Conservation (phyloP, 1,140 invertebrate genomes). For the Diachasmimorpha longicaudata region DNA sequence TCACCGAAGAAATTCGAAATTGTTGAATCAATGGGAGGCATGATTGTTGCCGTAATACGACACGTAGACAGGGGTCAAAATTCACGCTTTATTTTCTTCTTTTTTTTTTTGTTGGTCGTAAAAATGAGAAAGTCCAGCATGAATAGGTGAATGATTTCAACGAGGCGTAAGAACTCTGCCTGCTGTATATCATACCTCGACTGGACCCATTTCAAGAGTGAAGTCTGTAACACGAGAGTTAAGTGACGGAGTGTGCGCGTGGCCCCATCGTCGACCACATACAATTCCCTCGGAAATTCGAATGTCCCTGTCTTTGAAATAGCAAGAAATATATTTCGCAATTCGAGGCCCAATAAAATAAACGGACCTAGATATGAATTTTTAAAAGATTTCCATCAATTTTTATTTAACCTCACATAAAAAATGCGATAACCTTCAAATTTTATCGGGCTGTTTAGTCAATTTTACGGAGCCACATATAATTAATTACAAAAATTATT, state of each 20-base stretch:
- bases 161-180: constrained; percentile 12
- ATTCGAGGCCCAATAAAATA: no score
- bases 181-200: constrained; percentile 24
- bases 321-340: no score
- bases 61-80: not conserved
- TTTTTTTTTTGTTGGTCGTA: constrained; percentile 18
- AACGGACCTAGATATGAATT: no score
- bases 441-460: no score
- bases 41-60: not conserved
- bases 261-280: not conserved
- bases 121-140: constrained; percentile 9
- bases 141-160: constrained; percentile 25
- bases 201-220: constrained; percentile 19
- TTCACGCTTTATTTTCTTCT: not conserved
- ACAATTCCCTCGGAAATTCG: not conserved
- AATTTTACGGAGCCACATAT: no score
- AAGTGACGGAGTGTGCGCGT: not conserved
- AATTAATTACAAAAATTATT: no score
- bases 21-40: constrained; percentile 16
- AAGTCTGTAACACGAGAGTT: constrained; percentile 19
- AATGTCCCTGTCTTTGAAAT: not conserved
- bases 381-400: no score
- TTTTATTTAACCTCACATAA: no score
- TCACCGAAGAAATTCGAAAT: constrained; percentile 1
- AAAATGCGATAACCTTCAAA: no score